phyloP scores from a whole-genome alignment of 2,888 invertebrate genomes.

The Hypolimnas misippus region DNA sequence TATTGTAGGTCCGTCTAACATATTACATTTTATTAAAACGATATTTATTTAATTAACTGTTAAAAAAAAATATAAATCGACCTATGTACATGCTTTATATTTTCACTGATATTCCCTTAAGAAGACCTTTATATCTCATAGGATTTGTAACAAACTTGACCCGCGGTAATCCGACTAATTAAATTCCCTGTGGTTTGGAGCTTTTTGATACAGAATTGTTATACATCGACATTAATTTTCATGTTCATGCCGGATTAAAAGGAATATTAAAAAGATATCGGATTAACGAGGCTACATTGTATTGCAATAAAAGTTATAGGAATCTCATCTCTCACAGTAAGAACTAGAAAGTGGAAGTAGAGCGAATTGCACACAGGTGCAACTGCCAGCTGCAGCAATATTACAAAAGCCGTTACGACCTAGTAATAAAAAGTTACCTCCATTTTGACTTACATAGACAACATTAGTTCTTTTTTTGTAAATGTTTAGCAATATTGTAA shows the following conservation, averaged over 20 bases:
- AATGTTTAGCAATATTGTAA: neutral
- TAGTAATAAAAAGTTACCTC: neutral
- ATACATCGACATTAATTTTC: no score
- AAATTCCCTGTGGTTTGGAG: no score
- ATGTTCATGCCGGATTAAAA: no score
- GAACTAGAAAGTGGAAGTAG: neutral
- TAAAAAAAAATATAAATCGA: neutral
- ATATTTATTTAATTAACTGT: neutral
- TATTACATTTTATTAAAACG: neutral
- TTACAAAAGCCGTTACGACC: conserved; percentile 3
- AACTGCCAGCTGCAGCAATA: neutral
- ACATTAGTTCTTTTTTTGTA: neutral
- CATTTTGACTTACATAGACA: neutral
- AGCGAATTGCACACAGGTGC: neutral
- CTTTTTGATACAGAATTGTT: no score
- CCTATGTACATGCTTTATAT: neutral
- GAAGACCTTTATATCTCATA: no score
- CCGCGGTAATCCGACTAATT: no score
- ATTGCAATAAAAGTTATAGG: no score
- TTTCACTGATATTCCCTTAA: no score
- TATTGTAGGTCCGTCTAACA: neutral
- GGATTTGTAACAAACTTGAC: neutral
- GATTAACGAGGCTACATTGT: no score
- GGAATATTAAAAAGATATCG: no score
- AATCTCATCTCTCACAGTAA: no score